Evolutionary conservation across 2,797 vertebrate genomes (phyloP).

Genomic region (Pachyuromys duprasi): DNA sequence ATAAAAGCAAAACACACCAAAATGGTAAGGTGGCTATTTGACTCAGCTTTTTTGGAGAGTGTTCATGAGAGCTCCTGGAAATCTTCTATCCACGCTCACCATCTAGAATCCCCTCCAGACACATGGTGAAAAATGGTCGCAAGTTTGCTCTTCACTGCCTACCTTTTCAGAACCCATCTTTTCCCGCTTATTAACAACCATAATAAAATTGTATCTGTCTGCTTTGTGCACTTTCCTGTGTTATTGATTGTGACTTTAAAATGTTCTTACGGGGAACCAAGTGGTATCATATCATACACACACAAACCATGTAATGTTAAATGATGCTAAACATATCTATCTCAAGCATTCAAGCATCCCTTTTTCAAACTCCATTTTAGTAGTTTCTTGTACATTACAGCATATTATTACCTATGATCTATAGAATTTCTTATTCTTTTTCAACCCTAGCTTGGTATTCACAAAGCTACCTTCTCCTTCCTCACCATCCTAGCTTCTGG

Average conservation of each 20-base stretch:
- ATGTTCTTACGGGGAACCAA: not conserved
- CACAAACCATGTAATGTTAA: not conserved
- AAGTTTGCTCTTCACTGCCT: not conserved
- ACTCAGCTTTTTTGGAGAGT: not conserved
- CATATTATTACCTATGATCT: not conserved
- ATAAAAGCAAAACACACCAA: not conserved
- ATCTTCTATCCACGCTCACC: not conserved
- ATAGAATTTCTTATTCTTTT: not conserved
- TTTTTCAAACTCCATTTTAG: not conserved
- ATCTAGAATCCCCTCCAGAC: not conserved
- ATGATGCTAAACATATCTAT: not conserved
- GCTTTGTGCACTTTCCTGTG: not conserved
- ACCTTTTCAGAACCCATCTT: not conserved
- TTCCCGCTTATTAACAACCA: not conserved
- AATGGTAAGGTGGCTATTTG: not conserved
- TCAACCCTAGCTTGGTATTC: not conserved
- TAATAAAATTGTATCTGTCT: not conserved
- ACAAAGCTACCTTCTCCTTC: too few relatives aligned
- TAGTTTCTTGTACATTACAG: not conserved
- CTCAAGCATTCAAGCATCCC: too few relatives aligned
- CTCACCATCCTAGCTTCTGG: not conserved
- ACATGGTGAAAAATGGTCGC: fast-evolving
- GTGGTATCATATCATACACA: not conserved
- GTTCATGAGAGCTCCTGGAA: not conserved
- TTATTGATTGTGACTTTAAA: not conserved